These are phyloP conservation scores for Eubasilissa splendida DNA, from an alignment of 2,888 invertebrate genomes.

Conservation along the genomic window DNA sequence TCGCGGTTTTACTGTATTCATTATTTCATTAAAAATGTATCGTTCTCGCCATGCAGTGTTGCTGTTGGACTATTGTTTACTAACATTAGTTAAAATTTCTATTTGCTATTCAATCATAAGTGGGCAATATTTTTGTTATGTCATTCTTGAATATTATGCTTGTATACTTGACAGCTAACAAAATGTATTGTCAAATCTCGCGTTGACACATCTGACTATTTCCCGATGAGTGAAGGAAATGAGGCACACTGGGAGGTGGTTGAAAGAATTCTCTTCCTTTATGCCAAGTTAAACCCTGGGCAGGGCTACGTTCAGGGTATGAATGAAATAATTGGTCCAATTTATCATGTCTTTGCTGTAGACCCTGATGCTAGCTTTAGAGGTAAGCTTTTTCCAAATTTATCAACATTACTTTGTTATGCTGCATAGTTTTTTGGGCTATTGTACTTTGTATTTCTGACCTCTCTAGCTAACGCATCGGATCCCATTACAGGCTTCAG, in stretches of 20 bases:
- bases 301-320: conserved; percentile 98
- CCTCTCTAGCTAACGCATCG: too few relatives aligned
- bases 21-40: too few relatives aligned
- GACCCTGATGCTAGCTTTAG: conserved; percentile 86
- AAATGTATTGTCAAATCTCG: conserved; percentile 70
- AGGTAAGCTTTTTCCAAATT: conserved; percentile 70
- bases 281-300: conserved; percentile 98
- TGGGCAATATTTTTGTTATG: too few relatives aligned
- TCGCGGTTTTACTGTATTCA: too few relatives aligned
- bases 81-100: too few relatives aligned
- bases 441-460: too few relatives aligned
- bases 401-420: too few relatives aligned
- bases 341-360: conserved; percentile 96
- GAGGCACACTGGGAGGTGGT: conserved; percentile 99
- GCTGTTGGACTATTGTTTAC: too few relatives aligned
- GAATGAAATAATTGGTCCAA: conserved; percentile 99
- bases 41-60: too few relatives aligned
- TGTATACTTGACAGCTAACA: conserved; percentile 1
- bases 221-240: conserved; percentile 88
- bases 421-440: too few relatives aligned
- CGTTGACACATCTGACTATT: conserved; percentile 86
- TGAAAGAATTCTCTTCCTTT: conserved; percentile 96
- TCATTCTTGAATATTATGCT: neutral
- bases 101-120: too few relatives aligned
- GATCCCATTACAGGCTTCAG: too few relatives aligned